Conservation (phyloP, 1,140 invertebrate genomes). For the Ridgeia piscesae region DNA sequence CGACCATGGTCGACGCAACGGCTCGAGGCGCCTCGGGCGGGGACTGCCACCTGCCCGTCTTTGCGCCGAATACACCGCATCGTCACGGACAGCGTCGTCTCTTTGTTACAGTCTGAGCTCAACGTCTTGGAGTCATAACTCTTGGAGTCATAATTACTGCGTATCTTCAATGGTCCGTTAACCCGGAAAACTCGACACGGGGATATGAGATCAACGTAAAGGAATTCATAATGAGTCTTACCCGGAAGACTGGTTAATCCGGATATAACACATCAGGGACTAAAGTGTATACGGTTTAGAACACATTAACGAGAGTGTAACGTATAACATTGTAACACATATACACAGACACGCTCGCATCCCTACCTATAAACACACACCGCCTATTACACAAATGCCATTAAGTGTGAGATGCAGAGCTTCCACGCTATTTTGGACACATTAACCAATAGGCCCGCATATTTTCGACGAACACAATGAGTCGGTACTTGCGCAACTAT, state of each 20-base stretch:
- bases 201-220: too few relatives aligned
- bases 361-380: too few relatives aligned
- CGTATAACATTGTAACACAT: background rate
- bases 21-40: background rate
- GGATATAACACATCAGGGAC: too few relatives aligned
- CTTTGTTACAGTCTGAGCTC: background rate
- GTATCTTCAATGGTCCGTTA: too few relatives aligned
- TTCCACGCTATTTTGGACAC: background rate
- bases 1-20: background rate
- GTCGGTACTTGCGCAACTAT: background rate
- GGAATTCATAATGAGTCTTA: too few relatives aligned
- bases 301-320: background rate
- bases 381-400: background rate
- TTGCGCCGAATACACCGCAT: background rate
- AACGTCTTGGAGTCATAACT: background rate
- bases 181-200: too few relatives aligned
- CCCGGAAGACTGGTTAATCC: too few relatives aligned
- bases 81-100: background rate
- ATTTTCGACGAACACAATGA: background rate
- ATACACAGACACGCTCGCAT: background rate
- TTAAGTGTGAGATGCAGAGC: background rate
- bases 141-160: background rate
- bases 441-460: too few relatives aligned
- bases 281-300: background rate
- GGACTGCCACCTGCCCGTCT: background rate